phyloP scores from a whole-genome alignment of 2,113 vertebrate species.

The Dunckerocampus dactyliophorus region DNA sequence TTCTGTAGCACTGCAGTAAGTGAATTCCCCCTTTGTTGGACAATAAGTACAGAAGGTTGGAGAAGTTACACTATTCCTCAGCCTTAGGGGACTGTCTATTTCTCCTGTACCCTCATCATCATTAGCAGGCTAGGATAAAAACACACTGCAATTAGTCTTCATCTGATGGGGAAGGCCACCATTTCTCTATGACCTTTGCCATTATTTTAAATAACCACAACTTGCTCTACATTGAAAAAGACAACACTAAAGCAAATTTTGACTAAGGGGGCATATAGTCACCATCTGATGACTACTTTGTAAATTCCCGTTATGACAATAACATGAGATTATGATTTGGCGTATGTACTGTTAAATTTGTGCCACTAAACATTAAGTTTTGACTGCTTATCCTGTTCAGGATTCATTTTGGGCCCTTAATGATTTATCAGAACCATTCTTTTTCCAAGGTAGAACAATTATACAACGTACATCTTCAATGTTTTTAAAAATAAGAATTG shows the following conservation, averaged over 20 bases:
- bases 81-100: conserved; percentile 72
- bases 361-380: too few species aligned
- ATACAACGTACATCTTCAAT: too few species aligned
- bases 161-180: conserved; percentile 46
- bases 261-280: background rate
- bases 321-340: too few species aligned
- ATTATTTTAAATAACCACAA: background rate
- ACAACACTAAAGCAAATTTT: background rate
- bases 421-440: too few species aligned
- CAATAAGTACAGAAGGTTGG: conserved; percentile 79
- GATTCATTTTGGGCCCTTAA: too few species aligned
- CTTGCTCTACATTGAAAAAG: background rate
- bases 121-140: conserved; percentile 72
- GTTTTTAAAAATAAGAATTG: too few species aligned
- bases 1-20: conserved; percentile 77
- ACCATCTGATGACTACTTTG: background rate
- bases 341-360: too few species aligned
- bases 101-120: conserved; percentile 70
- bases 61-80: conserved; percentile 68
- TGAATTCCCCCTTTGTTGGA: conserved; percentile 78
- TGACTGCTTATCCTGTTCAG: too few species aligned
- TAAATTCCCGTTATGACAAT: background rate
- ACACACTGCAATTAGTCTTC: conserved; percentile 71
- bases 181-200: conserved; percentile 43
- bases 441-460: too few species aligned